Base-by-base conservation (phyloP, 2,113 vertebrate species). In the Microcebus murinus region DNA sequence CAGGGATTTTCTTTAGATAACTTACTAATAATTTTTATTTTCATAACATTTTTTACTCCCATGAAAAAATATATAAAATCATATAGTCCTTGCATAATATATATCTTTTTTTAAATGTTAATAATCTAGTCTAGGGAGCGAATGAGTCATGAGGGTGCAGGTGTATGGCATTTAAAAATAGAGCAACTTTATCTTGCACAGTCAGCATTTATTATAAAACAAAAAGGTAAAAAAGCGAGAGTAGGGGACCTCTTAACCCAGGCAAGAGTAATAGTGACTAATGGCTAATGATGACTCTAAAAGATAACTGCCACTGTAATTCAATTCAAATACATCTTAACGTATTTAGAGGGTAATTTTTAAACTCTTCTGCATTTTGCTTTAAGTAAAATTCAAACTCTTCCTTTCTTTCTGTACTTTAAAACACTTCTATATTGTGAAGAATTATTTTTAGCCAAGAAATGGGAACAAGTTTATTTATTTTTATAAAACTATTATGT, bases 281-380 rank as follows among this genome's bases (percentile, higher is more conserved):
- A 65, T 59, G 57, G 8, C 4, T 15, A 76, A 86, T 87, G 31
- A 81, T 50, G 90, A 95, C 70, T 48, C 57, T 57, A 48, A 12
- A 96, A 73, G 8, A n/a, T 74, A 94, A 55, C 45, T 65, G 13
- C 52, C 15, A 68, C 13, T 91, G 90, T 93, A 81, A 87, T 97
- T 98, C 96, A 94, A 94, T 94, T 94, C 96, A 97, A 96, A 90
- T 96, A 10, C 88, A 68, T 97, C 71, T 73, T 77, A 76, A 96
- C 14, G 27, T 63, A 42, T 98, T 74, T 93, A 68, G 55, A 95
- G 90, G 94, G 96, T 82, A 48, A 81, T 42, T 74, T 57, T 71
- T 80, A 87, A 87, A 91, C 1, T 70, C 10, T 27, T 90, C 25
- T 45, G 34, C 91, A 67, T 83, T 83, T 98, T 97, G 50, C 63